Percentiles rank a stretch among this genome's conserved stretches.
Evolutionary conservation across 2,888 invertebrate species (phyloP).

Genomic region (Falcaria lacertinaria): DNA sequence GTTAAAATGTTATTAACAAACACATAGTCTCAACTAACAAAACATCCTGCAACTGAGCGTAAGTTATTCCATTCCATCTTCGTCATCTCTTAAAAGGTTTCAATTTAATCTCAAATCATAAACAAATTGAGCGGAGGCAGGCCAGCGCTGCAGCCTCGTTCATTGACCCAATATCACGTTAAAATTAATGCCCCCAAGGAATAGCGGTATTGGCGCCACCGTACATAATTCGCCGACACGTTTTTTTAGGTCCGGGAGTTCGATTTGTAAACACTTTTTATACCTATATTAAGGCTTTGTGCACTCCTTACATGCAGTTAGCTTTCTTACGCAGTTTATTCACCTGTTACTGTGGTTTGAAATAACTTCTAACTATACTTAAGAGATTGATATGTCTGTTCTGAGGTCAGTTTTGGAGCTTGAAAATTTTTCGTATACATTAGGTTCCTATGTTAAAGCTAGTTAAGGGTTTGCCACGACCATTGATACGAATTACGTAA

Average conservation of each 20-base stretch:
- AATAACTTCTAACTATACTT: no score
- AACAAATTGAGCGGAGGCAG: background rate
- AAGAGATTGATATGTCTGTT: no score
- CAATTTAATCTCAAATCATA: background rate
- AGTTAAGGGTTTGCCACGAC: no score
- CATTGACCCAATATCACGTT: conserved; percentile 34
- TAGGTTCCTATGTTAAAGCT: no score
- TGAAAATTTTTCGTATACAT: no score
- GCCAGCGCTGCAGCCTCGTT: conserved; percentile 12
- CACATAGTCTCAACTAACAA: no score
- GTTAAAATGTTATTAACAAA: no score
- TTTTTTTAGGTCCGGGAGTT: conserved; percentile 25
- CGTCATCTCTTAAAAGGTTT: no score
- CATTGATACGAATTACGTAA: no score
- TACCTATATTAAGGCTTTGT: conserved; percentile 10
- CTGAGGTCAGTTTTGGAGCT: no score
- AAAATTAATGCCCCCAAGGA: conserved; percentile 14
- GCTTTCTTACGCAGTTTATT: conserved; percentile 3
- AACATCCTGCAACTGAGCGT: no score
- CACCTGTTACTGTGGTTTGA: background rate
- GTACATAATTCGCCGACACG: conserved; percentile 14
- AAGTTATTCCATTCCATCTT: background rate
- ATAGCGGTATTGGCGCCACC: conserved; percentile 33
- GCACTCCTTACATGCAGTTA: background rate
- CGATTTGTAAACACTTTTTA: conserved; percentile 27